Evolutionary conservation across 2,797 vertebrate genomes (phyloP).

Genomic region (Intellagama lesueurii): DNA sequence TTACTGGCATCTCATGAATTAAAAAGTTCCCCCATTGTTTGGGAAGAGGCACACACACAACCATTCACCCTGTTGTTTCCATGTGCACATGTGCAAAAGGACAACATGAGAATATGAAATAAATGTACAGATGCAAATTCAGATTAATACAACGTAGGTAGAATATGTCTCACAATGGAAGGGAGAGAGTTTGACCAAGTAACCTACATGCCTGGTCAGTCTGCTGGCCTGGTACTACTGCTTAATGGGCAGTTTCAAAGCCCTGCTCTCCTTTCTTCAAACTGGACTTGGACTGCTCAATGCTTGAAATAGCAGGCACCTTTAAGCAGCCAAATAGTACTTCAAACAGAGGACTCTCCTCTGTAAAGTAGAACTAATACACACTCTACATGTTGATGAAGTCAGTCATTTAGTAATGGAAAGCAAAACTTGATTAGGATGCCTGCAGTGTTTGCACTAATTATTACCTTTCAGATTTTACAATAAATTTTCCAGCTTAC

Average conservation of each 20-base stretch:
- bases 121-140: not conserved
- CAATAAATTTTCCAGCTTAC: not conserved
- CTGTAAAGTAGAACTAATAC: not conserved
- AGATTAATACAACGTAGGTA: not conserved
- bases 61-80: too few species aligned
- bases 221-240: not conserved
- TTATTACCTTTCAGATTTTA: not conserved
- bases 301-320: not conserved
- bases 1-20: too few species aligned
- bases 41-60: too few species aligned
- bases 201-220: not conserved
- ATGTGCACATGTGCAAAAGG: too few species aligned
- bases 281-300: too few species aligned
- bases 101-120: too few species aligned
- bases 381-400: not conserved
- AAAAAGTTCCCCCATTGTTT: too few species aligned
- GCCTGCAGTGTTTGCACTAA: fast-evolving
- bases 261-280: not conserved
- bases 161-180: not conserved
- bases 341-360: not conserved
- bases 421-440: not conserved
- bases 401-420: not conserved
- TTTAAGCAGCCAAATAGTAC: too few species aligned
- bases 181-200: too few species aligned
- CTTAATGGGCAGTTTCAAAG: not conserved